A percentile compares a stretch with the other conserved stretches of the same genome.
Evolutionary conservation across 2,113 vertebrate species (phyloP).

Genomic region (Oncorhynchus gorbuscha): DNA sequence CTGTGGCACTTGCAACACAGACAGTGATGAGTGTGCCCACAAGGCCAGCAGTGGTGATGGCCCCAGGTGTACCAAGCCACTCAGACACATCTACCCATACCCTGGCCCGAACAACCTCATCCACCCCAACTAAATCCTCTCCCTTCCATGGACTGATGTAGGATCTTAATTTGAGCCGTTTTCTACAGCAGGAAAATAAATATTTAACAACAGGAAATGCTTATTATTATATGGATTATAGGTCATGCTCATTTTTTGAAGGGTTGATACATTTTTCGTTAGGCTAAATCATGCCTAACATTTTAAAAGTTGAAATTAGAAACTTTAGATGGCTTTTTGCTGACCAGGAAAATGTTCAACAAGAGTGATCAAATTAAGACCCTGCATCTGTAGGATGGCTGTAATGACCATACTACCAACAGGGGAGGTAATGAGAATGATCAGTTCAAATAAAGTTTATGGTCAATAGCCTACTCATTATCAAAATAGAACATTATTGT

Average conservation of each 20-base stretch:
- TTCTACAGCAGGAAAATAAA: too few species aligned
- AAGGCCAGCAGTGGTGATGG: conserved; percentile 61
- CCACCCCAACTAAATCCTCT: conserved; percentile 41
- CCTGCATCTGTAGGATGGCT: conserved; percentile 32
- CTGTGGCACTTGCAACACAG: conserved; percentile 87
- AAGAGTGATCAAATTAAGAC: neutral
- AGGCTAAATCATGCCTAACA: too few species aligned
- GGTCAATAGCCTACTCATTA: too few species aligned
- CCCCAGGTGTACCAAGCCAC: conserved; percentile 81
- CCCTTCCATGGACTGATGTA: neutral
- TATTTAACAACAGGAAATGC: too few species aligned
- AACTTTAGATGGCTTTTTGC: conserved; percentile 19
- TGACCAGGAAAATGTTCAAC: too few species aligned
- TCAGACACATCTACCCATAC: conserved; percentile 53
- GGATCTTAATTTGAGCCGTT: too few species aligned
- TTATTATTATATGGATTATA: too few species aligned
- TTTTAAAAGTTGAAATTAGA: too few species aligned
- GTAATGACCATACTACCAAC: neutral
- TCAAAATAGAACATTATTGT: neutral
- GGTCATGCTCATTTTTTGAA: too few species aligned
- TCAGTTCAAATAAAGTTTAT: too few species aligned
- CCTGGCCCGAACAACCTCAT: conserved; percentile 55
- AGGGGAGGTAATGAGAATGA: neutral
- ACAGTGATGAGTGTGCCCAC: conserved; percentile 84
- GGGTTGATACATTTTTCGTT: too few species aligned